Evolutionary conservation across 2,113 vertebrate species (phyloP).

Genomic region (Ageneiosus marmoratus): DNA sequence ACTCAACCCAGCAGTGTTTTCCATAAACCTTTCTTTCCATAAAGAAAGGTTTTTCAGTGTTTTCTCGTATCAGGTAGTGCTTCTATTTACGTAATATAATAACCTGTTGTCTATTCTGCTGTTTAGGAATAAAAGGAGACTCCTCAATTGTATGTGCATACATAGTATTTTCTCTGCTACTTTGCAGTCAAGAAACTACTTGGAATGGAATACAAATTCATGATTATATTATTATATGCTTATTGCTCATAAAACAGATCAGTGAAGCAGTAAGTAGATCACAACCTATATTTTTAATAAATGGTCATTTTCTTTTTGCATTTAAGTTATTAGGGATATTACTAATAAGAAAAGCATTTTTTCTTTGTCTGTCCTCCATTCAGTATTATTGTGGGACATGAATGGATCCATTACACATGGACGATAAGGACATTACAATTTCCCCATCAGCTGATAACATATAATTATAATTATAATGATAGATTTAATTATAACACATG

Average conservation of each 20-base stretch:
- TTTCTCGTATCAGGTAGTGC: slow-evolving; percentile 54
- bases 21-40: slow-evolving; percentile 5
- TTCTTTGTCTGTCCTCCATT: background rate
- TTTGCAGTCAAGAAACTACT: slow-evolving; percentile 5
- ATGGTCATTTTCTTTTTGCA: slow-evolving; percentile 23
- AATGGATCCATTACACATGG: background rate
- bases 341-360: slow-evolving; percentile 9
- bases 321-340: slow-evolving; percentile 6
- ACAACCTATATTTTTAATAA: slow-evolving; percentile 56
- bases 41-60: too few species aligned
- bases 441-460: background rate
- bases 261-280: slow-evolving; percentile 14
- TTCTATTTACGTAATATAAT: slow-evolving; percentile 61
- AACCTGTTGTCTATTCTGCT: slow-evolving; percentile 61
- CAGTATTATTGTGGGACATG: background rate
- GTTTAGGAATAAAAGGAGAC: slow-evolving; percentile 51
- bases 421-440: background rate
- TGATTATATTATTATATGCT: slow-evolving; percentile 14
- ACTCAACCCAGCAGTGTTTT: background rate
- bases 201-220: slow-evolving; percentile 32
- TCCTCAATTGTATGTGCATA: slow-evolving; percentile 29
- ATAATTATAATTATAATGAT: background rate
- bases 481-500: too few species aligned
- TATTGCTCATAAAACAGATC: slow-evolving; percentile 16
- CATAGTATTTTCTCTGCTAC: slow-evolving; percentile 7